A percentile compares a stretch with the other conserved stretches of the same genome.
Conservation (phyloP, 2,113 vertebrate genomes). For the Cochlearius cochlearius region DNA sequence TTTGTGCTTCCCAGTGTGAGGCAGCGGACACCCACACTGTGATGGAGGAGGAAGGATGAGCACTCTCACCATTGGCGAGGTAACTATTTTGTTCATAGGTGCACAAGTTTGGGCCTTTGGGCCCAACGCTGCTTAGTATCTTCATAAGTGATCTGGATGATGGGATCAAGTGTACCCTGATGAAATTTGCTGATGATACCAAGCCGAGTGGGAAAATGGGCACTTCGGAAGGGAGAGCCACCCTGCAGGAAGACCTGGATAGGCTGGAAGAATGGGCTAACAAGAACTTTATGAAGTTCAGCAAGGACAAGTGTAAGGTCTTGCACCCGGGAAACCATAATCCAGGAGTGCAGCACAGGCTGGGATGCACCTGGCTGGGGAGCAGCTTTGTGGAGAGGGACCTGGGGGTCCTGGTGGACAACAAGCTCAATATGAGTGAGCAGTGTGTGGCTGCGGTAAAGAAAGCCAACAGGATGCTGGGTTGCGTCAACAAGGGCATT, state of each 20-base stretch:
- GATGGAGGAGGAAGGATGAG: background rate
- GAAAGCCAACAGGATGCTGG: background rate
- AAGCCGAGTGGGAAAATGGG: background rate
- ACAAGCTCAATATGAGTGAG: background rate
- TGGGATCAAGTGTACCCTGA: background rate
- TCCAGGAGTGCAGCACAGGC: background rate
- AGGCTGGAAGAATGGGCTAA: background rate
- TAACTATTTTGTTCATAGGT: background rate
- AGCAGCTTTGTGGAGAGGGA: background rate
- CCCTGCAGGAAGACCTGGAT: background rate
- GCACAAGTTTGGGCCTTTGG: background rate
- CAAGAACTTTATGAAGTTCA: background rate
- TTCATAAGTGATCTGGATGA: background rate
- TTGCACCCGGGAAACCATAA: background rate
- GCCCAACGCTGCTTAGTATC: background rate
- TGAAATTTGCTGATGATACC: background rate
- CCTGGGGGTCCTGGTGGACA: background rate
- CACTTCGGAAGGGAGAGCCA: background rate
- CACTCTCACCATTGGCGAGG: background rate
- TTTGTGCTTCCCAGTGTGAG: background rate
- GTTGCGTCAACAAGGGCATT: background rate
- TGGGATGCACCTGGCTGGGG: background rate
- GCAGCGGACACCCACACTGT: rapidly evolving
- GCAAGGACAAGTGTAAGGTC: background rate
- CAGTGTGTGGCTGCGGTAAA: background rate